Conservation (phyloP, 2,888 invertebrate genomes). For the Leptinotarsa rubiginosa region DNA sequence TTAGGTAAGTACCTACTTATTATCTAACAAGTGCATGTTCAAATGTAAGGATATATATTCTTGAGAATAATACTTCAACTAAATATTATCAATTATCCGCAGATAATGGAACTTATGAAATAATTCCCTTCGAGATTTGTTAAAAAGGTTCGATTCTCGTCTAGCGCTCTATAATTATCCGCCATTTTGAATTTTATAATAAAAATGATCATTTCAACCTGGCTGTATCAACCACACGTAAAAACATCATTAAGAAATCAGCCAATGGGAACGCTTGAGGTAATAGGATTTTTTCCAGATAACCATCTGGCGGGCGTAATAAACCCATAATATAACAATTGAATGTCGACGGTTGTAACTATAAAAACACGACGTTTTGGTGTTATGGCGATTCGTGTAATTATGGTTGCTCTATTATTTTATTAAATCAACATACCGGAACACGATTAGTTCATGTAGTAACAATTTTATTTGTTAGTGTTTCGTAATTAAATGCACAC, state of each 20-base stretch:
- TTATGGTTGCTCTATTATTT: constrained; percentile 40
- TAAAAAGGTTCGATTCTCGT: constrained; percentile 51
- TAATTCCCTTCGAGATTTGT: constrained; percentile 46
- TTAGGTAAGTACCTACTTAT: neutral
- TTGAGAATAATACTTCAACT: neutral
- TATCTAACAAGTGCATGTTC: constrained; percentile 1
- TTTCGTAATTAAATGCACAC: constrained; percentile 20
- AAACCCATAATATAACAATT: constrained; percentile 45
- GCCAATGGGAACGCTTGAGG: constrained; percentile 64
- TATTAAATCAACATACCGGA: constrained; percentile 40
- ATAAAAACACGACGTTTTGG: constrained; percentile 41
- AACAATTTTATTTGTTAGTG: constrained; percentile 31
- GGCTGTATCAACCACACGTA: constrained; percentile 65
- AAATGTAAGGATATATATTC: neutral
- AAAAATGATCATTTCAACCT: constrained; percentile 65
- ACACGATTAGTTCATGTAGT: constrained; percentile 35
- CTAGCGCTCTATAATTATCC: constrained; percentile 58
- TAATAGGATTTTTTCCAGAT: constrained; percentile 65
- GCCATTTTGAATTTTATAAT: constrained; percentile 67
- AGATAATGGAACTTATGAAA: constrained; percentile 24
- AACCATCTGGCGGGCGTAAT: constrained; percentile 52
- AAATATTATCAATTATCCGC: constrained; percentile 29
- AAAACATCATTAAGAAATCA: constrained; percentile 66
- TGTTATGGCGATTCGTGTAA: constrained; percentile 35
- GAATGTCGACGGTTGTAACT: constrained; percentile 42